Evolutionary conservation across 1,140 invertebrate genomes (phyloP), one percentile per base, ranked within the genome.

Genomic region (Phocides pigmalion): DNA sequence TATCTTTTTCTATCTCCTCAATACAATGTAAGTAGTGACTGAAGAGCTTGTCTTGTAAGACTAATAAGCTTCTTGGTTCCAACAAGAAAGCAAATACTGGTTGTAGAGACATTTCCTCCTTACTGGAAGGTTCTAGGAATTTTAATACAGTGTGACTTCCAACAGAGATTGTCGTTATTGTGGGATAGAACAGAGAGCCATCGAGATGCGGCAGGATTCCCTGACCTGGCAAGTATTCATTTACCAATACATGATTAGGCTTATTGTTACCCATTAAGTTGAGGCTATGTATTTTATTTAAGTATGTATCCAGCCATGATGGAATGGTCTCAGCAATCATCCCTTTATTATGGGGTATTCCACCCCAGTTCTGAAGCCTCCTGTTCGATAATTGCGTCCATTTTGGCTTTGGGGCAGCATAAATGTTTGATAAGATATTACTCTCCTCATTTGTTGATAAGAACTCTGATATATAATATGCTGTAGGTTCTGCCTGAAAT

Each of bases 131-230:
- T 82, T 95, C 92, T 76, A 95, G 94, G 91, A 98, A 98, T 79
- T 98, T 95, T 46, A 99, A 92, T 9, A 99, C 79, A 20, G 96
- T 97, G 82, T 98, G 96, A 0, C 97, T 98, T 0, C 98, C 98
- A 74, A 98, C 95, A 68, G 95, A 98, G 41, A 99, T 96, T 0
- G 98, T 99, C 8, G 97, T 96, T 42, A 99, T 97, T 16, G 95
- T 96, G 11, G 98, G 98, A 91, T 95, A 96, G 90, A 99, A 99
- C 6, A 99, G 88, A 1, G 97, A 95, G 0, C 98, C 98, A 93
- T 99, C 98, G 39, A 96, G 95, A 93, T 99, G 98, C 2, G 98
- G 96, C 94, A 98, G 96, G 50, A 98, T 98, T 19, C 98, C 98
- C 93, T 99, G 98, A 0, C 97, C 97, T 15, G 97, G 92, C 69